Evolutionary conservation across 2,888 invertebrate species (phyloP).

Genomic region (Sphaerophoria taeniata): DNA sequence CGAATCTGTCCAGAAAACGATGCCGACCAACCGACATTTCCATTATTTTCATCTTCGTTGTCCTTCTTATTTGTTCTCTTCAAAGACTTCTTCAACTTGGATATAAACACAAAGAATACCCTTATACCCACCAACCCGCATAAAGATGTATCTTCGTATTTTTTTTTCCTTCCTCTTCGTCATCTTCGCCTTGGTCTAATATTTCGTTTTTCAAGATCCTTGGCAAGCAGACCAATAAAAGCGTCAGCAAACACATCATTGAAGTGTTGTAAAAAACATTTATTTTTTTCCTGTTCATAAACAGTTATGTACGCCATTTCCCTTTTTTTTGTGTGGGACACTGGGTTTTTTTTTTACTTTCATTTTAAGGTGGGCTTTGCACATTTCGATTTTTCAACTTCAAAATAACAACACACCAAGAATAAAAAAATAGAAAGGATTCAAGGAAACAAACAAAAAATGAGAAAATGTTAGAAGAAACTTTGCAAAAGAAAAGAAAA

Average conservation of each 20-base stretch:
- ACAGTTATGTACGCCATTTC: conserved; percentile 46
- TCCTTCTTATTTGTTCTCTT: conserved; percentile 39
- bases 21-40: conserved; percentile 35
- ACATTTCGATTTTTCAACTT: conserved; percentile 64
- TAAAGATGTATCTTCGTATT: background rate
- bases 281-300: conserved; percentile 43
- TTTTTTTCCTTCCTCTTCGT: conserved; percentile 15
- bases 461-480: conserved; percentile 29
- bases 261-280: conserved; percentile 60
- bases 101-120: conserved; percentile 30
- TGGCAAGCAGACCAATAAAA: conserved; percentile 64
- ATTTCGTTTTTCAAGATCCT: conserved; percentile 43
- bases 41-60: conserved; percentile 40
- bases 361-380: conserved; percentile 37
- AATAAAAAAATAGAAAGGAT: conserved; percentile 56
- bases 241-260: conserved; percentile 71
- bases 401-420: conserved; percentile 9
- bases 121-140: conserved; percentile 2
- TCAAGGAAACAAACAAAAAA: conserved; percentile 55
- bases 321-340: conserved; percentile 5
- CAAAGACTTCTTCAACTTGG: conserved; percentile 38
- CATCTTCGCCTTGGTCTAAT: no score
- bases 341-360: conserved; percentile 2
- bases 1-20: conserved; percentile 19
- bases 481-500: conserved; percentile 44